Conservation (phyloP, 2,797 vertebrate species). For the Melopsittacus undulatus region DNA sequence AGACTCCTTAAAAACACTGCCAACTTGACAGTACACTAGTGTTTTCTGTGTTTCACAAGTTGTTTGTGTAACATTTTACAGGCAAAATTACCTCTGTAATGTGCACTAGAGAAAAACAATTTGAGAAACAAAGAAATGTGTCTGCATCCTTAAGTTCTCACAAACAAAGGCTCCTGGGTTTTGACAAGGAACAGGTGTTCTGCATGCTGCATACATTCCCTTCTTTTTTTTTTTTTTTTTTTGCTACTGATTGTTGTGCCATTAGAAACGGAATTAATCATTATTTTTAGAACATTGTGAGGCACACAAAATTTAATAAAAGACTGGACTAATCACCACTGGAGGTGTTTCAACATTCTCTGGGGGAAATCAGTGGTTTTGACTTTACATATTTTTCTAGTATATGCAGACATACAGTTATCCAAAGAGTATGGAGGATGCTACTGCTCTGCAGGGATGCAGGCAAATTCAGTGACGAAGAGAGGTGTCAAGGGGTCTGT, state of each 20-base stretch:
- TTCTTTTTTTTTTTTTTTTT: not conserved
- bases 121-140: not conserved
- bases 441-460: not conserved
- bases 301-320: not conserved
- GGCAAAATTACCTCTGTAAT: not conserved
- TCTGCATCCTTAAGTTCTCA: not conserved
- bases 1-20: not conserved
- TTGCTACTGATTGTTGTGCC: not conserved
- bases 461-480: accelerated
- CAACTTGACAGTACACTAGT: not conserved
- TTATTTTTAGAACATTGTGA: not conserved
- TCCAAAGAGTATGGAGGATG: not conserved
- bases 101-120: not conserved
- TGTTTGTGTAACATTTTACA: not conserved
- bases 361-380: not conserved
- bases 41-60: not conserved
- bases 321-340: not conserved
- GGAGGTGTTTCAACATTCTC: not conserved
- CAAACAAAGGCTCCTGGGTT: not conserved
- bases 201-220: not conserved
- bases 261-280: not conserved
- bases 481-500: not conserved
- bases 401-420: not conserved
- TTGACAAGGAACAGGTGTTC: not conserved
- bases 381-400: not conserved